These are phyloP conservation scores for Acanthosoma haemorrhoidale DNA, from an alignment of 2,888 invertebrate genomes.

Conservation along the genomic window DNA sequence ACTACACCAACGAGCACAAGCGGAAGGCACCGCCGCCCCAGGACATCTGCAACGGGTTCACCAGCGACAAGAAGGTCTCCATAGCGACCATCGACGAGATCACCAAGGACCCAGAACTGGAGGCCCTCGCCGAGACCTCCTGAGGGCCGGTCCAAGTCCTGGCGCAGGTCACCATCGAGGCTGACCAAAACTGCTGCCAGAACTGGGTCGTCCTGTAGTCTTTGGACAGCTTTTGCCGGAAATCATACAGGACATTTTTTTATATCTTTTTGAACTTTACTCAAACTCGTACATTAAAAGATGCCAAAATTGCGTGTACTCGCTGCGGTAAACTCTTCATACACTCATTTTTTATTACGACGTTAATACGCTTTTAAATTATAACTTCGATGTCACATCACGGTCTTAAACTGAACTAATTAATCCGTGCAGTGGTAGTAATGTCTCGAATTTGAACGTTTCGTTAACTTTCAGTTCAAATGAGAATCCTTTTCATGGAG, in stretches of 20 bases:
- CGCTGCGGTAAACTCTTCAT: too few relatives aligned
- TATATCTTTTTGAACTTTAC: too few relatives aligned
- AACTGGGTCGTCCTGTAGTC: conserved; percentile 39
- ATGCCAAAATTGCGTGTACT: too few relatives aligned
- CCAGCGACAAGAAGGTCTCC: conserved; percentile 43
- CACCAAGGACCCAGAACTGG: conserved; percentile 43
- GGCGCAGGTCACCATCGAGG: conserved; percentile 35
- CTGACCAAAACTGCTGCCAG: conserved; percentile 38
- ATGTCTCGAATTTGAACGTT: too few relatives aligned
- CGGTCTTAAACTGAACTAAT: too few relatives aligned
- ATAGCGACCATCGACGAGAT: conserved; percentile 44
- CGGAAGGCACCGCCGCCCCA: conserved; percentile 45
- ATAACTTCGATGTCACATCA: too few relatives aligned
- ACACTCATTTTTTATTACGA: too few relatives aligned
- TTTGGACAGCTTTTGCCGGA: not conserved
- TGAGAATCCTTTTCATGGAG: too few relatives aligned
- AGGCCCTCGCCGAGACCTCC: conserved; percentile 42
- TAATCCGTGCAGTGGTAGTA: too few relatives aligned
- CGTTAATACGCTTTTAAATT: too few relatives aligned
- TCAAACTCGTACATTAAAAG: too few relatives aligned
- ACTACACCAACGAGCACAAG: conserved; percentile 76
- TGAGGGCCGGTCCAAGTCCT: conserved; percentile 40
- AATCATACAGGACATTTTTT: not conserved
- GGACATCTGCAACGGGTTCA: conserved; percentile 36
- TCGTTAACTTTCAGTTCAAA: too few relatives aligned